These are phyloP conservation scores for Morone chrysops DNA, from an alignment of 2,113 vertebrate species.

Conservation along the genomic window DNA sequence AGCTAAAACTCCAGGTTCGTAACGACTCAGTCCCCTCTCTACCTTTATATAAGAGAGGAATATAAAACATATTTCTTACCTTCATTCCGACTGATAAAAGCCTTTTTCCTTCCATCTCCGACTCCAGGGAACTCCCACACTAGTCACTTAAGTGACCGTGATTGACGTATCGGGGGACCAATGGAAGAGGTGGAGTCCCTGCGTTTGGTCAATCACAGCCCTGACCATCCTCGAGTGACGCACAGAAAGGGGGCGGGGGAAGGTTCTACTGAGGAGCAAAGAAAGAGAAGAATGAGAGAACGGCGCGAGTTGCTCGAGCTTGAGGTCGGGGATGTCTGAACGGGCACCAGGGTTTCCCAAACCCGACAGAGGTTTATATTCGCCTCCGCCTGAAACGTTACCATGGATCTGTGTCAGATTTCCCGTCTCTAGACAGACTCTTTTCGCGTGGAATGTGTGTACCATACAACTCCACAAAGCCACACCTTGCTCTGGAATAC, in stretches of 20 bases:
- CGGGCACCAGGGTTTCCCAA: neutral
- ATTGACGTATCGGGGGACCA: slow-evolving; percentile 51
- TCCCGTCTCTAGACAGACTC: too few species aligned
- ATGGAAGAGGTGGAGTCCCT: slow-evolving; percentile 54
- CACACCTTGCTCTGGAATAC: slow-evolving; percentile 75
- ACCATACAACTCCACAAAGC: slow-evolving; percentile 35
- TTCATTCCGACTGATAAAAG: slow-evolving; percentile 55
- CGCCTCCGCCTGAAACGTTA: too few species aligned
- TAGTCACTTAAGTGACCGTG: slow-evolving; percentile 48
- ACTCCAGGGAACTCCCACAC: slow-evolving; percentile 67
- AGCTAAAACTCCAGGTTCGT: neutral
- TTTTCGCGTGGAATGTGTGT: too few species aligned
- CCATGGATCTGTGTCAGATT: too few species aligned
- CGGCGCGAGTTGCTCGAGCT: accelerated
- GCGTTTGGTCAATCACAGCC: slow-evolving; percentile 57
- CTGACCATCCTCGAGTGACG: neutral
- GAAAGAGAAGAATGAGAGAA: too few species aligned
- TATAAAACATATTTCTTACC: slow-evolving; percentile 66
- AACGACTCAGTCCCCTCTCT: too few species aligned
- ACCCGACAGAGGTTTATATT: too few species aligned
- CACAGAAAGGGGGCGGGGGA: neutral
- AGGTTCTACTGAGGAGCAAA: neutral
- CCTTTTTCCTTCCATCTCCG: slow-evolving; percentile 59
- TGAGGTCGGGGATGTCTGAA: too few species aligned
- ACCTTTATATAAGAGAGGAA: neutral